These are phyloP conservation scores for Dasypus novemcinctus DNA, from an alignment of 2,113 vertebrate genomes.

Conservation along the genomic window DNA sequence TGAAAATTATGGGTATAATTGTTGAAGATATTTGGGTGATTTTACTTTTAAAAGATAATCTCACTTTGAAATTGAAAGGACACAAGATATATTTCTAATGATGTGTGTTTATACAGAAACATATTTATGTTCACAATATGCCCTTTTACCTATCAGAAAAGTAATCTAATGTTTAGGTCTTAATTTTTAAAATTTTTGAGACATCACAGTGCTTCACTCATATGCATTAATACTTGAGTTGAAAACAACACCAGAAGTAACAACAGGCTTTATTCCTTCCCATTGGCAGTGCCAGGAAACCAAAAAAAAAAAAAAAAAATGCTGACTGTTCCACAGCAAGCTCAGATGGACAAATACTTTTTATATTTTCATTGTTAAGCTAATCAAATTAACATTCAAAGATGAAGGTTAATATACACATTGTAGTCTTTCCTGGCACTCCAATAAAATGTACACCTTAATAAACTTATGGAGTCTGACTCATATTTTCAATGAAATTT, in stretches of 20 bases:
- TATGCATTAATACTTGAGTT: not conserved
- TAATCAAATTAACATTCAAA: not conserved
- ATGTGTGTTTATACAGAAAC: not conserved
- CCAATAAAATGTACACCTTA: not conserved
- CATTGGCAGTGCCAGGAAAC: not conserved
- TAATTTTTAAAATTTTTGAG: not conserved
- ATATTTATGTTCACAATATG: not conserved
- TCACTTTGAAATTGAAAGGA: not conserved
- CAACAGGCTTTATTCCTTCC: not conserved
- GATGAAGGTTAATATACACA: not conserved
- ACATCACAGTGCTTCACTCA: not conserved
- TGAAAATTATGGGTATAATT: not conserved
- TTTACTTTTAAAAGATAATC: conserved; percentile 19
- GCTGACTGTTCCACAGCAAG: not conserved
- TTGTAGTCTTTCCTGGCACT: not conserved
- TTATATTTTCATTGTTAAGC: not conserved
- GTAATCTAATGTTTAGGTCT: not conserved
- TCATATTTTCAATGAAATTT: conserved; percentile 16
- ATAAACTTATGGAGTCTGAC: not conserved
- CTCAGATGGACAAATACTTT: not conserved
- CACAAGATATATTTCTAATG: not conserved
- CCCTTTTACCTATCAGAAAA: not conserved
- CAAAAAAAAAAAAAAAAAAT: conserved; percentile 25
- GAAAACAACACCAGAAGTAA: not conserved
- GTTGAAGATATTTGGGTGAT: not conserved